Evolutionary conservation across 2,797 vertebrate genomes (phyloP), one percentile per base, ranked within the genome.

Genomic region (Todus mexicanus): DNA sequence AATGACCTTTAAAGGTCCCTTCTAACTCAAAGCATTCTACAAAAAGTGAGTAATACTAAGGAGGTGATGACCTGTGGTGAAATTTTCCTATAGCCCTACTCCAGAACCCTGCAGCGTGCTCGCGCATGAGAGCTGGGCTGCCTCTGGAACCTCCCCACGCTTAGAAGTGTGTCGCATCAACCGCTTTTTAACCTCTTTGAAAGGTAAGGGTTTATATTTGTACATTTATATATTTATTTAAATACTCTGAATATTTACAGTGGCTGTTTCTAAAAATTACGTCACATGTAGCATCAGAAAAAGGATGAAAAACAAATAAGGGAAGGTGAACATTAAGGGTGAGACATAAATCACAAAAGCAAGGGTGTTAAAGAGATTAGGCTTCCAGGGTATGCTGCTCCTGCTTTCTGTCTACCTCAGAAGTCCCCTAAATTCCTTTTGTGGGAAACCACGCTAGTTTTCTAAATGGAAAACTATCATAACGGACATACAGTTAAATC

Each of bases 241-340:
- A 95, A 83, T 89, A 74, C 33, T 95, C 38, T 93, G 81, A 50
- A 73, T 96, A 94, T 94, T 71, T 94, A 92, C 91, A 96, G 85
- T 81, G 92, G 33, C 78, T 69, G 47, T 16, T 95, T 73, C 56
- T 95, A 87, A 93, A 70, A 93, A 69, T 64, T 43, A 43, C 68
- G 18, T 57, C 84, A 65, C 27, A 31, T 15, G 74, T 89, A 56
- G 40, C 38, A 48, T 93, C 11, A 43, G 87, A 59, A 86, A 91
- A 93, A 81, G 81, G 88, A 21, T 81, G 70, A 79, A 93, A 63
- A 43, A 73, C 56, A 91, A 80, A 76, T 25, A 69, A 35, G 70
- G 63, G 42, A 23, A 84, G 60, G 53, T 91, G 92, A 74, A 74
- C 11, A 1, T 35, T 35, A 78, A 45, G 35, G 84, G 56, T 72